These are phyloP conservation scores for Enteromius viviparus DNA, from an alignment of 2,797 vertebrate species.

Conservation along the genomic window DNA sequence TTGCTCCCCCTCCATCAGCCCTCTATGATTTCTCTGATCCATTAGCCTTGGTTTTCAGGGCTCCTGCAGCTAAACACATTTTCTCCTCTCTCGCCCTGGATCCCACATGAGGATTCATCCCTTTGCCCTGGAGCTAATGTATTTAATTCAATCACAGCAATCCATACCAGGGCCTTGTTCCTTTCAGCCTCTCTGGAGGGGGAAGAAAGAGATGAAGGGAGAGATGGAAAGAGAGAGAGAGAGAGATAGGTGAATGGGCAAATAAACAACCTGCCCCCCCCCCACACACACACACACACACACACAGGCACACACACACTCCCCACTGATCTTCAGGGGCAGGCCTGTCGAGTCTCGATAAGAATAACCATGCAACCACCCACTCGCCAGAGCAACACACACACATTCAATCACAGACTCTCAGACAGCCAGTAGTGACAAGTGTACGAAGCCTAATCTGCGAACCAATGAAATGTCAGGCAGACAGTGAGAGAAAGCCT, in stretches of 20 bases:
- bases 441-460: conserved; percentile 76
- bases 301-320: conserved; percentile 7
- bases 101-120: conserved; percentile 67
- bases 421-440: conserved; percentile 66
- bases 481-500: conserved; percentile 55
- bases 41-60: conserved; percentile 75
- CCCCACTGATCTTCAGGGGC: conserved; percentile 67
- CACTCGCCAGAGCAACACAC: conserved; percentile 44
- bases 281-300: too few species aligned
- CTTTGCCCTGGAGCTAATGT: conserved; percentile 70
- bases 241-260: conserved; percentile 28
- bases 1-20: conserved; percentile 59
- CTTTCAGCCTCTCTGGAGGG: conserved; percentile 41
- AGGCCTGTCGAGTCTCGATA: conserved; percentile 79
- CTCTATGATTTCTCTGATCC: conserved; percentile 72
- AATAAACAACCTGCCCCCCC: conserved; percentile 33
- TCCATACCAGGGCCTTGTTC: conserved; percentile 67
- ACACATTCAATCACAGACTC: conserved; percentile 58
- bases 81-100: conserved; percentile 66
- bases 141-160: conserved; percentile 76
- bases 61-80: conserved; percentile 72
- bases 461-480: conserved; percentile 68
- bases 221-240: background rate
- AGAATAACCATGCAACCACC: conserved; percentile 71
- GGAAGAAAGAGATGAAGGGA: too few species aligned